phyloP scores from a whole-genome alignment of 2,888 invertebrate species.

The Argyra leucocephala region DNA sequence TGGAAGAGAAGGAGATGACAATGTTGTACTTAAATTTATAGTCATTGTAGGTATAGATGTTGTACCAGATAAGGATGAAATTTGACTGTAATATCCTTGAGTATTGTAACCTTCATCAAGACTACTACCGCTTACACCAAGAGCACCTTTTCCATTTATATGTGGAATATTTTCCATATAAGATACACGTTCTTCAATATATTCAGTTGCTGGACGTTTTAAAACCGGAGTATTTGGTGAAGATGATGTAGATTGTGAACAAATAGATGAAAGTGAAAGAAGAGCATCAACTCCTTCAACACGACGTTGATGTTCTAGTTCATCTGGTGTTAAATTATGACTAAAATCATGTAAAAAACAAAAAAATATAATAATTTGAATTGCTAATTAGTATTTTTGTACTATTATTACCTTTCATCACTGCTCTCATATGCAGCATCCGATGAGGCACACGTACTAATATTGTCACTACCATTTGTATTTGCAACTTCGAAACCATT shows the following conservation, averaged over 20 bases:
- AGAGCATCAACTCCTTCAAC: slow-evolving; percentile 72
- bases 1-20: slow-evolving; percentile 26
- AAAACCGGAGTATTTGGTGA: slow-evolving; percentile 34
- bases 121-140: slow-evolving; percentile 23
- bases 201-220: slow-evolving; percentile 39
- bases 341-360: slow-evolving; percentile 28
- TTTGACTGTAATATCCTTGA: slow-evolving; percentile 27
- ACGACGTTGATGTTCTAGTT: slow-evolving; percentile 60
- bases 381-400: too few relatives aligned
- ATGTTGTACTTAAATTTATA: background rate
- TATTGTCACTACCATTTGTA: slow-evolving; percentile 29
- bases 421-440: slow-evolving; percentile 52
- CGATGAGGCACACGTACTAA: slow-evolving; percentile 44
- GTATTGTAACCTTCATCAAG: slow-evolving; percentile 34
- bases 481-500: slow-evolving; percentile 28
- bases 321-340: slow-evolving; percentile 42
- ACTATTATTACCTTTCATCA: slow-evolving; percentile 45
- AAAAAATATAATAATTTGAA: slow-evolving; percentile 4
- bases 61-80: slow-evolving; percentile 22
- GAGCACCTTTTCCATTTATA: slow-evolving; percentile 23
- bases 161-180: slow-evolving; percentile 32
- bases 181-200: slow-evolving; percentile 33
- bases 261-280: slow-evolving; percentile 60
- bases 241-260: slow-evolving; percentile 29
- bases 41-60: slow-evolving; percentile 13